phyloP scores from a whole-genome alignment of 2,113 vertebrate species.

The Stigmatopora nigra region DNA sequence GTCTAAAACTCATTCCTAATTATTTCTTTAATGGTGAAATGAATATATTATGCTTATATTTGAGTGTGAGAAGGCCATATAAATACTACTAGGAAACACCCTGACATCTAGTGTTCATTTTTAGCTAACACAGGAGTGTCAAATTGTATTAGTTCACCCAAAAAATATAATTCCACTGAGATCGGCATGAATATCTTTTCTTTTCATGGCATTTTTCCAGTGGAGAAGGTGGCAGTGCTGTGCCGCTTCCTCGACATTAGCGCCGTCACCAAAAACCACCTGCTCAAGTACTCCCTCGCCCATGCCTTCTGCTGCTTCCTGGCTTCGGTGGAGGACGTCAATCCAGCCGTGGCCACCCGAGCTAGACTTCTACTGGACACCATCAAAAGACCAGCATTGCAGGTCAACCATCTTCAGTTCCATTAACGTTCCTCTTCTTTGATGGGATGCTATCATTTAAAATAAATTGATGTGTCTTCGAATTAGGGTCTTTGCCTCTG shows the following conservation, averaged over 20 bases:
- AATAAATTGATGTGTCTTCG: background rate
- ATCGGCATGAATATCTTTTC: background rate
- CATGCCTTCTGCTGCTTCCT: conserved; percentile 97
- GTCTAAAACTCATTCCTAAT: background rate
- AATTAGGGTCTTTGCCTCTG: conserved; percentile 90
- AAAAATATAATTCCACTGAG: too few relatives aligned
- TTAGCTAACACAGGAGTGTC: background rate
- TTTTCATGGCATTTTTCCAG: conserved; percentile 54
- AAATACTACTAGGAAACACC: conserved; percentile 15
- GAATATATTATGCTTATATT: conserved; percentile 2
- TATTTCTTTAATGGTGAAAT: background rate
- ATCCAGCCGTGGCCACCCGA: conserved; percentile 93
- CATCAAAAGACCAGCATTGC: conserved; percentile 89
- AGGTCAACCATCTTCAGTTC: conserved; percentile 66
- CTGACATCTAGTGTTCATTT: conserved; percentile 47
- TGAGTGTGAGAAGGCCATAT: conserved; percentile 1
- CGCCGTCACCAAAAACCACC: conserved; percentile 95
- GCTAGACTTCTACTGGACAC: conserved; percentile 91
- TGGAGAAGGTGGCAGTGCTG: conserved; percentile 93
- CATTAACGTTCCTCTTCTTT: too few relatives aligned
- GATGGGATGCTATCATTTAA: too few relatives aligned
- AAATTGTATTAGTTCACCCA: background rate
- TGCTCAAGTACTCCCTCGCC: conserved; percentile 92
- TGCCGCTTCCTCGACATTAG: conserved; percentile 97
- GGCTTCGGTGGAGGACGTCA: conserved; percentile 94